Evolutionary conservation across 2,797 vertebrate genomes (phyloP), one percentile per base, ranked within the genome.

Genomic region (Takifugu rubripes): DNA sequence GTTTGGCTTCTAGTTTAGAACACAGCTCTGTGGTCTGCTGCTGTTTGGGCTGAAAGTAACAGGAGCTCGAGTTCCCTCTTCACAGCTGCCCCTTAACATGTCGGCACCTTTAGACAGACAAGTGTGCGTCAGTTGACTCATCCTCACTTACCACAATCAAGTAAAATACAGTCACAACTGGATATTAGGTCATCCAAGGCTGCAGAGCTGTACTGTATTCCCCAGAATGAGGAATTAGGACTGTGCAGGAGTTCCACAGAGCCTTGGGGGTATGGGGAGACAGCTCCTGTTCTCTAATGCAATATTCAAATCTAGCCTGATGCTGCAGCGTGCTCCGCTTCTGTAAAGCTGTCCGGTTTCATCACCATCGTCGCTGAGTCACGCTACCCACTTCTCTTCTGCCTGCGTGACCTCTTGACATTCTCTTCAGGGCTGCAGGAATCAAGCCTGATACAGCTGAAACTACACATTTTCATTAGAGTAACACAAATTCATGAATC

Each of bases 281-380:
- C 48, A 50, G 63, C 64, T 66, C 36, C 62, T 59, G 25, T 36
- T 42, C 62, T 81, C 66, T 79, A 75, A 87, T 86, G 82, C 80
- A 87, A 86, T 84, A 89, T 87, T 87, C 65, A 88, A 69, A 84
- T 68, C 59, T 26, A 63, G 78, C 53, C 74, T 68, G 79, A 68
- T 73, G 68, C 62, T 59, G 66, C 69, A 67, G 52, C 49, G 47
- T 77, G 78, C 78, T 62, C 71, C 25, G 25, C 72, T 59, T 59
- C 68, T 72, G 65, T 65, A 64, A 70, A 75, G 61, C 84, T 84
- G 87, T 88, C 87, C 64, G 54, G 60, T 79, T 65, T 64, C 59
- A 86, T 89, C 68, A 83, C 51, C 29, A 56, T 89, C 81, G 65
- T 54, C 33, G n/a, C 70, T 82, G 84, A 88, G 71, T 87, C 87